Evolutionary conservation across 2,113 vertebrate genomes (phyloP), one percentile per base, ranked within the genome.

Genomic region (Reinhardtius hippoglossoides): DNA sequence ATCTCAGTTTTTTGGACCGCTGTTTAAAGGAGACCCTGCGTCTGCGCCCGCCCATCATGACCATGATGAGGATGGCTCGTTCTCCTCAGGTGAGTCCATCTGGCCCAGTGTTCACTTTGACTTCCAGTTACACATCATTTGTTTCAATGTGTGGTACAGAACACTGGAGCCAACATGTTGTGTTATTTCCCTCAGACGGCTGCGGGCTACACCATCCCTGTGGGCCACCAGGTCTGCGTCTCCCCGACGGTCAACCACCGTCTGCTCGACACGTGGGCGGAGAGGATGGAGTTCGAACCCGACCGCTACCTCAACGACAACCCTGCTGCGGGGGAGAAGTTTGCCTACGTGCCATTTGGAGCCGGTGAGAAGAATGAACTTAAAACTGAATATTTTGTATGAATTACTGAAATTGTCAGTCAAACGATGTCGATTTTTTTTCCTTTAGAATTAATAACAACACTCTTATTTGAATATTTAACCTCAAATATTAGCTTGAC

Each of bases 181-280:
- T 7, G 35, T 21, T 26, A 15, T 16, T 48, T 50, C 18, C 46
- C 44, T 63, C 50, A 99, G 98, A 96, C 85, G 1, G 91, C 97
- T 2, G 95, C 94, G 58, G 98, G 96, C 6, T 99, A 96, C 80
- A 96, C 87, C 84, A 97, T 99, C 87, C 98, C 97, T 4, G 95
- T 94, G 0, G 98, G 98, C 52, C 98, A 99, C 88, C 98, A 99
- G 89, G 97, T 99, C 74, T 99, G 98, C 23, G 98, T 99, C 2
- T 99, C 98, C 58, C 98, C 98, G 10, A 98, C 98, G 1, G 95
- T 99, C 64, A 99, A 99, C 88, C 98, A 99, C 7, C 95, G 97
- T 24, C 96, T 99, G 56, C 90, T 86, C 15, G 96, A 97, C 83
- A 93, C 94, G 26, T 99, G 98, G 98, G 68, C 40, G 0, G 85